Conservation (phyloP, 2,888 invertebrate genomes). For the Andrena flavipes region DNA sequence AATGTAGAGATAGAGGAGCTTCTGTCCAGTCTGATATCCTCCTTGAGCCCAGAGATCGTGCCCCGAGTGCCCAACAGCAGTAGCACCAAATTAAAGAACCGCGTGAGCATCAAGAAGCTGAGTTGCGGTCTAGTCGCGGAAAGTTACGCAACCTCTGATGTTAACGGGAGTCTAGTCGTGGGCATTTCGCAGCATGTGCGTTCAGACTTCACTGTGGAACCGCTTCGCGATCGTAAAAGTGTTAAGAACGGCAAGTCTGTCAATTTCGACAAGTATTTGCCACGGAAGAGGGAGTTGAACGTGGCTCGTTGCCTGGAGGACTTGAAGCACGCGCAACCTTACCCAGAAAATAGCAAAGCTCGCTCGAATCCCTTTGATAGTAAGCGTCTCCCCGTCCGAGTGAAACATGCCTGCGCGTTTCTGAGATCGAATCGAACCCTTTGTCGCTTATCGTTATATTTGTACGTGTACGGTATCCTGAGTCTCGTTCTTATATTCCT, state of each 20-base stretch:
- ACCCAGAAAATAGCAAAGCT: not conserved
- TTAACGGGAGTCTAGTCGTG: not conserved
- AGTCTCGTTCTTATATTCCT: constrained; percentile 72
- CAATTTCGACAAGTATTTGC: constrained; percentile 15
- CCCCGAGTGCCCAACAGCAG: not conserved
- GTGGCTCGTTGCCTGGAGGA: constrained; percentile 23
- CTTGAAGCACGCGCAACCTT: not conserved
- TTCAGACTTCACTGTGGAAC: constrained; percentile 26
- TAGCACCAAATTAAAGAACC: not conserved
- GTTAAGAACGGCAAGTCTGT: not conserved
- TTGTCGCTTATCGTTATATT: constrained; percentile 75
- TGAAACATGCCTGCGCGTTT: constrained; percentile 61
- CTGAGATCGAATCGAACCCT: constrained; percentile 72
- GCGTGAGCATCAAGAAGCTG: constrained; percentile 12
- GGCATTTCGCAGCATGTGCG: constrained; percentile 37
- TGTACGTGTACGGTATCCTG: constrained; percentile 76
- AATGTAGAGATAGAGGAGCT: constrained; percentile 7
- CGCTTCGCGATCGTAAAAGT: not conserved
- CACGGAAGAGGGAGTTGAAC: constrained; percentile 9
- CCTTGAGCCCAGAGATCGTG: constrained; percentile 7
- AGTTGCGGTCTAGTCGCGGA: constrained; percentile 14
- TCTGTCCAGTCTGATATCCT: constrained; percentile 27
- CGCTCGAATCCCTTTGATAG: not conserved
- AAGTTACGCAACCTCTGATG: not conserved
- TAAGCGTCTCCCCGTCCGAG: constrained; percentile 7